These are phyloP conservation scores for Protonemura montana DNA, from an alignment of 2,888 invertebrate genomes.

Conservation along the genomic window DNA sequence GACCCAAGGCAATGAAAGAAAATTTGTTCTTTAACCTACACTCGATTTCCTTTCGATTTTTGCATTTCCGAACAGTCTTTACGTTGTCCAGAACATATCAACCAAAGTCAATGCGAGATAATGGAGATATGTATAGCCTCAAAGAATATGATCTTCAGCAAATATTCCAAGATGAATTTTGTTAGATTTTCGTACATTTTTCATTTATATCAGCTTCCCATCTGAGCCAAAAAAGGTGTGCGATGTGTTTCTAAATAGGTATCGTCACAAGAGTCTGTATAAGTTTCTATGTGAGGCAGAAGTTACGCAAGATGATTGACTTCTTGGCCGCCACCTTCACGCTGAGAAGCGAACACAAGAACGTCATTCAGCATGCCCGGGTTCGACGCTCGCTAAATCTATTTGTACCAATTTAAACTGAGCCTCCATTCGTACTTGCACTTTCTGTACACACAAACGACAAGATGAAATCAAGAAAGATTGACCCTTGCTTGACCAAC, in stretches of 20 bases:
- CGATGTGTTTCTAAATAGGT: not conserved
- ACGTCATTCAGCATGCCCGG: not conserved
- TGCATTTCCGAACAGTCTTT: too few relatives aligned
- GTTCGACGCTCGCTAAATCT: constrained; percentile 2
- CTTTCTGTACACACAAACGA: not conserved
- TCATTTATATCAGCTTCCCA: too few relatives aligned
- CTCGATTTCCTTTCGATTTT: too few relatives aligned
- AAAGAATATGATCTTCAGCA: too few relatives aligned
- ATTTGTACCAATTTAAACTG: constrained; percentile 8
- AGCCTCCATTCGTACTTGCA: not conserved
- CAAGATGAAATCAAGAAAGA: not conserved
- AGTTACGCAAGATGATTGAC: constrained; percentile 4
- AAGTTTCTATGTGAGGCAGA: not conserved
- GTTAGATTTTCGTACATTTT: too few relatives aligned
- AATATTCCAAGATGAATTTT: too few relatives aligned
- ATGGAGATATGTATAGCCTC: too few relatives aligned
- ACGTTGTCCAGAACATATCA: too few relatives aligned
- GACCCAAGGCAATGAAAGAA: too few relatives aligned
- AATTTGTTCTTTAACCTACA: too few relatives aligned
- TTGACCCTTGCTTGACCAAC: not conserved
- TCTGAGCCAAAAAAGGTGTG: too few relatives aligned
- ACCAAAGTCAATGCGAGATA: too few relatives aligned
- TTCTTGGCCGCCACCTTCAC: not conserved
- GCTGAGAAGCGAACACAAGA: not conserved
- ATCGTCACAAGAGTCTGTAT: not conserved